Evolutionary conservation across 2,797 vertebrate species (phyloP).

Genomic region (Fringilla coelebs): DNA sequence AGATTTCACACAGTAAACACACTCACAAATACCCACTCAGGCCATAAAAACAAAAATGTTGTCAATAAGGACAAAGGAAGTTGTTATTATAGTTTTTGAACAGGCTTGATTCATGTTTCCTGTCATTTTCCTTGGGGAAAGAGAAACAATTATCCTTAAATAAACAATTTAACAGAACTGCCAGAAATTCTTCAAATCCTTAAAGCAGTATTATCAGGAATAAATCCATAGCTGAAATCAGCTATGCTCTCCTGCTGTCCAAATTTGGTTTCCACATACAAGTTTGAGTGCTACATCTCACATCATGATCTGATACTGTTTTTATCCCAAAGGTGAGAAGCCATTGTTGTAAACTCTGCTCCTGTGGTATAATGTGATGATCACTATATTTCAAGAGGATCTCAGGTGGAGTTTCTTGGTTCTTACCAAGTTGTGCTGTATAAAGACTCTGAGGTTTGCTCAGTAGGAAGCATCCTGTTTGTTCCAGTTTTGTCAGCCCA

Average conservation of each 20-base stretch:
- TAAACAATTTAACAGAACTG: not conserved
- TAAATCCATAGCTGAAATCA: not conserved
- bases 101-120: slow-evolving; percentile 33
- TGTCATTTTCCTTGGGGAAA: not conserved
- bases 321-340: not conserved
- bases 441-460: not conserved
- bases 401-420: not conserved
- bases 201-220: not conserved
- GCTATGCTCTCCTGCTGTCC: not conserved
- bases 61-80: slow-evolving; percentile 36
- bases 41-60: not conserved
- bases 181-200: not conserved
- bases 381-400: not conserved
- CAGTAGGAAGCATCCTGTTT: not conserved
- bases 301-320: not conserved
- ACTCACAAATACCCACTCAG: not conserved
- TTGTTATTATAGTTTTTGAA: slow-evolving; percentile 23
- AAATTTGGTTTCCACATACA: not conserved
- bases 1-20: not conserved
- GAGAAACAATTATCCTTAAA: not conserved
- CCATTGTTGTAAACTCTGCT: not conserved
- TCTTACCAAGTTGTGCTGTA: not conserved
- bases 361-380: not conserved
- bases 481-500: not conserved
- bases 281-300: not conserved